A percentile compares a stretch with the other conserved stretches of the same genome.
These are phyloP conservation scores for Amphibalanus amphitrite DNA, from an alignment of 1,140 invertebrate species.

Conservation along the genomic window DNA sequence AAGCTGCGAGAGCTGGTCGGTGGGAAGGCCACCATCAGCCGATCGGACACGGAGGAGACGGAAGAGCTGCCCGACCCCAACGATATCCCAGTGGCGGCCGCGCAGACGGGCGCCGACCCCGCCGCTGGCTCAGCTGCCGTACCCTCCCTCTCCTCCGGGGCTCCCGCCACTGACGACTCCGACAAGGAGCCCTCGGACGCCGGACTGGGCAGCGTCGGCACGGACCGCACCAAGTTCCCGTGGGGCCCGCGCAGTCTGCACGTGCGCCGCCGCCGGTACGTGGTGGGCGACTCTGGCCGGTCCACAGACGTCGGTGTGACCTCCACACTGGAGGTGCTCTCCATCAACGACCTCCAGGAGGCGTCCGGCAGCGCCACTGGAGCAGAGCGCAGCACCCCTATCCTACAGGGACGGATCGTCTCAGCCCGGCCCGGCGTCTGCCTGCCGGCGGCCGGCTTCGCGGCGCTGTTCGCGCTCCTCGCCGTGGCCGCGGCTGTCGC, in stretches of 20 bases:
- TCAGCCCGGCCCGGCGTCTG: constrained; percentile 73
- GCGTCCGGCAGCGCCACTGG: constrained; percentile 23
- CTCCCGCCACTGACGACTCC: not conserved
- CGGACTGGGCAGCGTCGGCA: not conserved
- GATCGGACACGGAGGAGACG: not conserved
- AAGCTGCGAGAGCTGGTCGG: too few species aligned
- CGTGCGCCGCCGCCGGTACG: constrained; percentile 38
- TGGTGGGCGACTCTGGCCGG: constrained; percentile 43
- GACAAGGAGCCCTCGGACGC: not conserved
- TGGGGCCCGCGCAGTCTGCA: constrained; percentile 17
- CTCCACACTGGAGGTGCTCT: constrained; percentile 77
- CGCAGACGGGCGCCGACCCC: not conserved
- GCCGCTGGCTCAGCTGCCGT: too few species aligned
- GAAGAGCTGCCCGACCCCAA: constrained; percentile 5
- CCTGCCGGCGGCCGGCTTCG: constrained; percentile 69
- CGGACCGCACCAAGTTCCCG: constrained; percentile 13
- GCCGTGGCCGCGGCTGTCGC: constrained; percentile 59
- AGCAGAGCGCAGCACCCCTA: constrained; percentile 33
- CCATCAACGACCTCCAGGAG: constrained; percentile 72
- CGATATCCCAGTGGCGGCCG: not conserved
- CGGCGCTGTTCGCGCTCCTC: constrained; percentile 66
- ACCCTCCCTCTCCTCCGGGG: too few species aligned
- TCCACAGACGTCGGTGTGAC: constrained; percentile 73
- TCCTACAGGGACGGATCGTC: constrained; percentile 62
- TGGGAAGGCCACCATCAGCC: too few species aligned